Evolutionary conservation across 2,113 vertebrate genomes (phyloP), one percentile per base, ranked within the genome.

Genomic region (Microtus montanus): DNA sequence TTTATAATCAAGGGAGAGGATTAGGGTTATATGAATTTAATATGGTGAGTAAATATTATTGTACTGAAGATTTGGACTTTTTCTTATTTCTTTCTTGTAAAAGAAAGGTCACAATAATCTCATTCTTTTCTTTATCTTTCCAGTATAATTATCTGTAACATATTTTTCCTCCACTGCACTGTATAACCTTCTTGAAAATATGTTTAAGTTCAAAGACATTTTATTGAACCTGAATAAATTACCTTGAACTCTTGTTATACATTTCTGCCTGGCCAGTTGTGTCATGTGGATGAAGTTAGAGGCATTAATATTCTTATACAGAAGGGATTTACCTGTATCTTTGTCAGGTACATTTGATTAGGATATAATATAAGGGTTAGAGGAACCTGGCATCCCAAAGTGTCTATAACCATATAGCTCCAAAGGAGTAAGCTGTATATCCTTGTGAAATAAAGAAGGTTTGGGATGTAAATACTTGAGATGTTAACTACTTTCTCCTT

Each of bases 1-100:
- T 96, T 97, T 83, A 96, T 94, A 96, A 96, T 96, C 93, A 96
- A 96, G 73, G 88, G 30, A 92, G 49, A 97, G 88, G 82, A 90
- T 97, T 97, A 97, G 87, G 92, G 86, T 94, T 96, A 93, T 97
- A 95, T 96, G 96, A 97, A 97, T 97, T 95, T 97, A 97, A 97
- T 98, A 97, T 96, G 92, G 70, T 96, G 94, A 97, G 90, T 95
- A 96, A 98, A 97, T 95, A 97, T 95, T 96, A 91, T 96, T 97
- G 77, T 94, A 75, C 96, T 89, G 78, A 95, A 95, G 92, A 95
- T 92, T 93, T 97, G 90, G 82, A 80, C 66, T 96, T 97, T 92
- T 74, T 95, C 93, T 97, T 97, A 96, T 97, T 98, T 96, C 96
- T 95, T 94, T 91, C 95, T 96, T 97, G 95, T 95, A 94, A 97